Percentiles rank a stretch among this genome's conserved stretches.
Evolutionary conservation across 1,140 invertebrate genomes (phyloP).

Genomic region (Hermetia illucens): DNA sequence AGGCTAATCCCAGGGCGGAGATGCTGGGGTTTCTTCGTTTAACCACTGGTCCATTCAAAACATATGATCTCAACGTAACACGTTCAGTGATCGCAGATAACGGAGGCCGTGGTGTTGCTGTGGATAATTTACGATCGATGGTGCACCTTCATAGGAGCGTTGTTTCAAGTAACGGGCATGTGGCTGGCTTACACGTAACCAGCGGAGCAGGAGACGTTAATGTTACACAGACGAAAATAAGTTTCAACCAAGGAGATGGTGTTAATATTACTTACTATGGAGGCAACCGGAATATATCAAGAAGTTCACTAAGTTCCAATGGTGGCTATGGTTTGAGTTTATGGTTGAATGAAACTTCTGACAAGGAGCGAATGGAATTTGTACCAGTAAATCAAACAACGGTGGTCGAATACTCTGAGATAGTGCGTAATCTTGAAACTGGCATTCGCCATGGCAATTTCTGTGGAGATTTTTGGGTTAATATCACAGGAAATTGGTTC

Average conservation of each 20-base stretch:
- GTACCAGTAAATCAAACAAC: constrained; percentile 68
- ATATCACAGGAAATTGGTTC: constrained; percentile 76
- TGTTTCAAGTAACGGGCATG: constrained; percentile 75
- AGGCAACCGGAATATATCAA: constrained; percentile 76
- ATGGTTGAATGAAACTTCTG: constrained; percentile 77
- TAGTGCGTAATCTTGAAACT: constrained; percentile 68
- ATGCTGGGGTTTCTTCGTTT: constrained; percentile 60
- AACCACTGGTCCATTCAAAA: constrained; percentile 62
- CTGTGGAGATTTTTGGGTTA: constrained; percentile 59
- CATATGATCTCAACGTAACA: constrained; percentile 75
- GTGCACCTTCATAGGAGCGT: constrained; percentile 65
- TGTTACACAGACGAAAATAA: constrained; percentile 76
- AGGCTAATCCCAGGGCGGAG: constrained; percentile 49
- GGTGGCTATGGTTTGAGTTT: constrained; percentile 69
- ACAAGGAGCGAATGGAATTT: constrained; percentile 49
- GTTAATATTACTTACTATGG: constrained; percentile 85
- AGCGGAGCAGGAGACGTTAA: constrained; percentile 85
- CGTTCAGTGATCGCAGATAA: constrained; percentile 76
- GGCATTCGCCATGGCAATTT: constrained; percentile 73
- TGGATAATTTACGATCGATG: constrained; percentile 70
- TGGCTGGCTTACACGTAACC: constrained; percentile 74
- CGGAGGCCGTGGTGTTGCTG: constrained; percentile 78
- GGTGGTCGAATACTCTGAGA: constrained; percentile 71
- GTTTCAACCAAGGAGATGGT: constrained; percentile 83
- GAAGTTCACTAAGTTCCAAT: constrained; percentile 65